phyloP scores from a whole-genome alignment of 23 tunicate species.

The Trididemnum clinides region DNA sequence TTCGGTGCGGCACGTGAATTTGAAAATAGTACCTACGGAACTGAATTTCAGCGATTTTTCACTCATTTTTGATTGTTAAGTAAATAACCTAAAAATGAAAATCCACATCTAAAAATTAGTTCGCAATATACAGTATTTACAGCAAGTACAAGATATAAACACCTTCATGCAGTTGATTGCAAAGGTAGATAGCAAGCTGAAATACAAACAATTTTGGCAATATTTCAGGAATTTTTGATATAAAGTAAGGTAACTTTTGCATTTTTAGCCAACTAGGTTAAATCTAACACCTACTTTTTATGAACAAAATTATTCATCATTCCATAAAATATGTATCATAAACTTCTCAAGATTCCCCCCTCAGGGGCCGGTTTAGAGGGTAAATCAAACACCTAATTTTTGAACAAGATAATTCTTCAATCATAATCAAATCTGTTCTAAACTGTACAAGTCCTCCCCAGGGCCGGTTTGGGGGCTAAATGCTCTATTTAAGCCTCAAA shows the following conservation, averaged over 20 bases:
- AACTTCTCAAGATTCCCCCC: constrained; percentile 14
- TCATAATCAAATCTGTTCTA: constrained; percentile 4
- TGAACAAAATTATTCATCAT: constrained; percentile 8
- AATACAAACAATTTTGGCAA: background rate
- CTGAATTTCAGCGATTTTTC: constrained; percentile 15
- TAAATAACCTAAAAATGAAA: constrained; percentile 17
- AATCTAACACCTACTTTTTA: background rate
- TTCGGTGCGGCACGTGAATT: constrained; percentile 16
- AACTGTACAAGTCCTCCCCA: constrained; percentile 11
- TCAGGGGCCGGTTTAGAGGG: constrained; percentile 9
- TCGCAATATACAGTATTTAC: constrained; percentile 7
- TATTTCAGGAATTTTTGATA: constrained; percentile 19
- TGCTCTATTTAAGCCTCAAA: background rate
- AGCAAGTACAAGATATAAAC: constrained; percentile 17
- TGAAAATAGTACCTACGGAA: constrained; percentile 9
- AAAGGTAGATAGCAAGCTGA: constrained; percentile 18
- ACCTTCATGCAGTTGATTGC: constrained; percentile 10
- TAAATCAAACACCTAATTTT: constrained; percentile 14
- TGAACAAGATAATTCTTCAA: constrained; percentile 16
- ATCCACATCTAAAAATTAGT: constrained; percentile 14
- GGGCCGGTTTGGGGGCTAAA: constrained; percentile 9
- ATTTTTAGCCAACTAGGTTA: constrained; percentile 13
- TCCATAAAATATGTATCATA: constrained; percentile 9
- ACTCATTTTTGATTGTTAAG: constrained; percentile 5
- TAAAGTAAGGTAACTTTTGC: constrained; percentile 11